Percentiles rank a stretch among this genome's conserved stretches.
Conservation (phyloP, 2,113 vertebrate genomes). For the Chrysochloris asiatica region DNA sequence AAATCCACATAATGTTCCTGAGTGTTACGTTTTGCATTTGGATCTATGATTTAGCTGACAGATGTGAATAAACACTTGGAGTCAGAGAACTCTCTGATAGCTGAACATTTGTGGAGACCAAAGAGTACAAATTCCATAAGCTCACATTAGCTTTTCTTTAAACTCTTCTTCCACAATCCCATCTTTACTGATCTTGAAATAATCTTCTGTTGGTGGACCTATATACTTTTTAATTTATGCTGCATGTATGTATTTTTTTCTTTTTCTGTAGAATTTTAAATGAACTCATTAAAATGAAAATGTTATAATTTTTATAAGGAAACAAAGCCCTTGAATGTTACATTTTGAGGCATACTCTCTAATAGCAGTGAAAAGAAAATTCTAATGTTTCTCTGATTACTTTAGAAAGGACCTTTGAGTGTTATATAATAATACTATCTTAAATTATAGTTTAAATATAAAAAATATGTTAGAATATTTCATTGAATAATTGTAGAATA, state of each 20-base stretch:
- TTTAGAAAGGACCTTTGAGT: background rate
- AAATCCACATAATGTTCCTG: slow-evolving; percentile 84
- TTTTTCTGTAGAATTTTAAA: slow-evolving; percentile 1
- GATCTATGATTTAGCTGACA: slow-evolving; percentile 78
- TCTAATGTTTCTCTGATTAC: background rate
- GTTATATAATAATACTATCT: background rate
- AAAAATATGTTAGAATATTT: background rate
- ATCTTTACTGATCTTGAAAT: slow-evolving; percentile 17
- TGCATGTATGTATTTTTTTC: background rate
- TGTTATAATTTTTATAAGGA: background rate
- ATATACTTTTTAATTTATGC: background rate
- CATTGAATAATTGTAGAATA: background rate
- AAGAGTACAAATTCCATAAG: slow-evolving; percentile 22
- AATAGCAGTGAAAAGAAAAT: background rate
- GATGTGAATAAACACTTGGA: slow-evolving; percentile 76
- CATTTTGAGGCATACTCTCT: background rate
- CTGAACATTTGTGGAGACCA: slow-evolving; percentile 37
- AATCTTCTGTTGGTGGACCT: background rate
- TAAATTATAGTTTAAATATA: background rate
- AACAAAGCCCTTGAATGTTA: background rate
- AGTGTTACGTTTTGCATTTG: slow-evolving; percentile 79
- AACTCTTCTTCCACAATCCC: background rate
- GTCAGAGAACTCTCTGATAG: slow-evolving; percentile 55
- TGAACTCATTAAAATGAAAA: slow-evolving; percentile 9
- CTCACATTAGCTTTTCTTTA: background rate